Evolutionary conservation across 2,797 vertebrate genomes (phyloP).

Genomic region (Hozukius guyotensis): DNA sequence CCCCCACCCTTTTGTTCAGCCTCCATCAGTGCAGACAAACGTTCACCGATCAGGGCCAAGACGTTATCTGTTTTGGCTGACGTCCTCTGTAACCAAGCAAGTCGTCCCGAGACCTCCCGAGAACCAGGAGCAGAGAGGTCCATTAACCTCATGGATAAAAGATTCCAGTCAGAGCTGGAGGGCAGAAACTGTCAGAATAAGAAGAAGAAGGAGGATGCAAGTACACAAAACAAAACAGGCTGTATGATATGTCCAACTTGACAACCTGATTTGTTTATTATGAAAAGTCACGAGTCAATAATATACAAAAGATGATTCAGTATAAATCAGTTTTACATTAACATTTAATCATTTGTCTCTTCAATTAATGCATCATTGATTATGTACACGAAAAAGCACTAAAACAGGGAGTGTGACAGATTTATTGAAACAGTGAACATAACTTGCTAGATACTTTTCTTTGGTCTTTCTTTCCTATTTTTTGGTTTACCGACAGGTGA

Average conservation of each 20-base stretch:
- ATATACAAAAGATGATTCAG: background rate
- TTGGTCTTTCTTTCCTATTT: background rate
- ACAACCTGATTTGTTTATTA: background rate
- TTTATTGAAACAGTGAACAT: background rate
- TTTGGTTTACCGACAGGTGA: background rate
- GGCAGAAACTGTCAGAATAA: background rate
- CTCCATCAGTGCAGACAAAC: background rate
- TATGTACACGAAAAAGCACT: background rate
- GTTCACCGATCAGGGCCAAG: background rate
- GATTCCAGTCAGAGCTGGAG: constrained; percentile 21
- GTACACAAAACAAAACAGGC: background rate
- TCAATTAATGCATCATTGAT: background rate
- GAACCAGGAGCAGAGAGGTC: constrained; percentile 22
- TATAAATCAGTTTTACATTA: background rate
- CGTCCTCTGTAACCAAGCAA: constrained; percentile 17
- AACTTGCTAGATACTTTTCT: background rate
- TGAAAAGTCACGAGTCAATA: background rate
- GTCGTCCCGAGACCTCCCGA: background rate
- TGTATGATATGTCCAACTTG: background rate
- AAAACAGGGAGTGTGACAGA: background rate
- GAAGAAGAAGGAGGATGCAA: no score
- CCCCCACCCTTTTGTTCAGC: background rate
- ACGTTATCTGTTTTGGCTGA: constrained; percentile 4
- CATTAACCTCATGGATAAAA: constrained; percentile 64
- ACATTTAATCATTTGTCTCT: background rate